Evolutionary conservation across 2,797 vertebrate species (phyloP).

Genomic region (Microctenopoma lineatum): DNA sequence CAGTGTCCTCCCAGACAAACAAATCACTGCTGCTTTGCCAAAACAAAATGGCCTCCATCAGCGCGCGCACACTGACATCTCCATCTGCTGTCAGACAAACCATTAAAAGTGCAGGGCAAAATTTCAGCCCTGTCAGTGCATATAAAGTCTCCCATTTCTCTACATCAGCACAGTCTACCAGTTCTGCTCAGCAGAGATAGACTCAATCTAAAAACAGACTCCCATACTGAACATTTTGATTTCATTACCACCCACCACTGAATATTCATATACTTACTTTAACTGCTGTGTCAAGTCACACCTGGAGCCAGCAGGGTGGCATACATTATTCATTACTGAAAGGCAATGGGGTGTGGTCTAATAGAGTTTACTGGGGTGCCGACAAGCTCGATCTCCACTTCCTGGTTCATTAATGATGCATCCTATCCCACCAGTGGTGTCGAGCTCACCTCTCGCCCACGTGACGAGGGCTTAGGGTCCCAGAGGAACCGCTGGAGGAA

Average conservation of each 20-base stretch:
- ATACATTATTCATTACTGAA: constrained; percentile 84
- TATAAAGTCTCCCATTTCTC: constrained; percentile 85
- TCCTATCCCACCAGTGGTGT: constrained; percentile 68
- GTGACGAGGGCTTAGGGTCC: constrained; percentile 60
- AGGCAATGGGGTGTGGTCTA: constrained; percentile 84
- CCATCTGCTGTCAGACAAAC: constrained; percentile 83
- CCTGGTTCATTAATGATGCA: constrained; percentile 81
- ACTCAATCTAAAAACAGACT: constrained; percentile 80
- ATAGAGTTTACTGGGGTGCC: constrained; percentile 75
- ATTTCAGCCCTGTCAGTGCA: constrained; percentile 84
- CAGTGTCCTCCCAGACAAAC: constrained; percentile 75
- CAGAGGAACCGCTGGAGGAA: constrained; percentile 62
- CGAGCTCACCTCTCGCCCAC: constrained; percentile 65
- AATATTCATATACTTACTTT: constrained; percentile 85
- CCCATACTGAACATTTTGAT: constrained; percentile 83
- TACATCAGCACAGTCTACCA: constrained; percentile 84
- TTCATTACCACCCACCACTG: constrained; percentile 84
- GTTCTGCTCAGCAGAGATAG: constrained; percentile 75
- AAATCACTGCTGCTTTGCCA: constrained; percentile 75
- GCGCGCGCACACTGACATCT: constrained; percentile 76
- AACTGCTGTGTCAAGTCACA: constrained; percentile 77
- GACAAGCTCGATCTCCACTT: constrained; percentile 72
- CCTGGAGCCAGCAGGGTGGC: constrained; percentile 77
- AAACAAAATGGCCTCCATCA: constrained; percentile 81
- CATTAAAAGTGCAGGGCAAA: constrained; percentile 83